Base-by-base conservation (phyloP, 2,113 vertebrate species). In the Otocyon megalotis region DNA sequence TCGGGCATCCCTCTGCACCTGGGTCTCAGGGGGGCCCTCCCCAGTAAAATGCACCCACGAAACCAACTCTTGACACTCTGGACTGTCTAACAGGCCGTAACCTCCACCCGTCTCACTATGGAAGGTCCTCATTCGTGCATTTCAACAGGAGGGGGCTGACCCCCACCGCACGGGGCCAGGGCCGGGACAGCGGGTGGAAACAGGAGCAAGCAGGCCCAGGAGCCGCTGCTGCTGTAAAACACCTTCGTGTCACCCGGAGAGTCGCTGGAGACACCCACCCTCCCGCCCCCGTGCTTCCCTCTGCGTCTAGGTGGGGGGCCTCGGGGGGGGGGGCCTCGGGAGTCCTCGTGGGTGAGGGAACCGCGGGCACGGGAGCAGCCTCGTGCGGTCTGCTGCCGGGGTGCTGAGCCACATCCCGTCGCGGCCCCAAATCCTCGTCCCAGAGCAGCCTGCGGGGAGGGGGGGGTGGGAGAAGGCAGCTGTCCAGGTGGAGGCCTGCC, bases 221-320 rank as follows among this genome's bases (percentile, higher is more conserved):
- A 22, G 87, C 67, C 50, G 32, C 11, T 0, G 3, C 67, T 80
- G 60, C 77, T 90, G 0, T 71, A 71, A 93, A 19, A 30, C 35
- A 43, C 35, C 74, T 93, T 96, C 97, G 95, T 95, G 62, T 96
- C 60, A 54, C 74, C 50, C 32, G 12, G 67, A 94, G 48, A 95
- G 30, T 83, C 86, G 67, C 91, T 96, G 62, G 28, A 74, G 92
- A 74, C 82, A 35, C 32, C 30, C 63, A 28, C 0, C 60, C 83
- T 89, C 79, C 74, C 62, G 88, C 48, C 20, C 15, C 56, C 56
- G 5, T 37, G 76, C 74, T 58, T 65, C 53, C 90, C 67, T 90
- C 14, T 3, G 28, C 60, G 50, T 67, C 35, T 90, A 90, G 76
- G 89, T 93, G 48, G 89, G 80, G 58, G 7, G 22, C 94, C 80